Evolutionary conservation across 2,113 vertebrate species (phyloP), one percentile per base, ranked within the genome.

Genomic region (Urocitellus parryii): DNA sequence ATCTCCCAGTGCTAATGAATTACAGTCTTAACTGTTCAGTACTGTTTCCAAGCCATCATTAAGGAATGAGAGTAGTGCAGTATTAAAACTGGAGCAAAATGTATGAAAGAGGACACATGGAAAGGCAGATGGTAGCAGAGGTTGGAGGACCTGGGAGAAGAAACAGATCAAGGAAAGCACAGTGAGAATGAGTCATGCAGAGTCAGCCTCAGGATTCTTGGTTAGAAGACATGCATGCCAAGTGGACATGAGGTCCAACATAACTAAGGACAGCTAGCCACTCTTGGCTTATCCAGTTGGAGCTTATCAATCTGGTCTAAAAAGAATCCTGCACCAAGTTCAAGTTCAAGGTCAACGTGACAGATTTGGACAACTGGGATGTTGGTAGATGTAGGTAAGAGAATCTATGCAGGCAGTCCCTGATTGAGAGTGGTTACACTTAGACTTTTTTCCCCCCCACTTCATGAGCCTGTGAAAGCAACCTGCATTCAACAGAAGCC

Each of bases 1-100:
- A 78, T 87, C 91, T 94, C 61, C 65, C 10, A 1, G 32, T 48
- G 86, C 82, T 97, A 94, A 96, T 76, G 94, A 91, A 51, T 89
- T 90, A 53, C 51, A 91, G 88, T 92, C 42, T 70, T 76, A 76
- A 83, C 29, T 25, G 10, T 68, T 76, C 29, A 7, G 0, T 34
- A 18, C 58, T 70, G 53, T 72, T 89, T 87, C 65, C 12, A 86
- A 68, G 45, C 32, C 83, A 45, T 51, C 95, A 88, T 87, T 73
- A 93, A 73, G 77, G 32, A 67, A 94, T 61, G 73, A 25, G 51
- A 76, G 58, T 17, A 61, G 74, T 65, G 45, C 17, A 24, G 53
- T 65, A 20, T n/a, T 48, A 25, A 4, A 56, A 63, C 24, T 77
- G 39, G 95, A 56, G 87, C 74, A 79, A 53, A 63, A 32, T 29